Base-by-base conservation (phyloP, 1,140 invertebrate species). In the Sminthurides bifidus region DNA sequence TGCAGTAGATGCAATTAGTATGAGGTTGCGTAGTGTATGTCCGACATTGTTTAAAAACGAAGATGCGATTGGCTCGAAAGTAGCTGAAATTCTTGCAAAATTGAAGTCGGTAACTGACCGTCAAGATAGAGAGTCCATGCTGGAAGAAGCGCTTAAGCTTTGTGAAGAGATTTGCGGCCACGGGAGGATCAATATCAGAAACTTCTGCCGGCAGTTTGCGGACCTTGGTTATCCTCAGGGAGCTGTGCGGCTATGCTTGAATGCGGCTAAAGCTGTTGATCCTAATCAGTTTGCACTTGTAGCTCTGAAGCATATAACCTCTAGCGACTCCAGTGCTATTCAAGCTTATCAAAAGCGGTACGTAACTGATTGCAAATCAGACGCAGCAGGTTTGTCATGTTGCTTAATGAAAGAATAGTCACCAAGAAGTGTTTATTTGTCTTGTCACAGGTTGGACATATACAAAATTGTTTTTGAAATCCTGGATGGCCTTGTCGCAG, bases 21-120 rank as follows among this genome's bases (percentile, higher is more conserved):
- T 76, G 17, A 84, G 84, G 70, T 72, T 98, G n/a, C 75, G 92
- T 46, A 83, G 93, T 68, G 76, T 92, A 0, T 98, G 94, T 70
- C 94, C 94, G 0, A 86, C 84, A 65, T 75, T 98, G 1, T 98
- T 95, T 67, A 85, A 85, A 65, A 82, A 82, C 66, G 94, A 98
- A 76, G 94, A 98, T 76, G 93, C 91, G 17, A 85, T 90, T 30
- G 92, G 87, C 70, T 83, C 92, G 19, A 90, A 95, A 77, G 84
- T 87, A 73, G 68, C 56, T 66, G 90, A 94, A 72, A 80, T 92
- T 58, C 74, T 94, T 19, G 77, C 89, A 64, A 82, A 82, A 67
- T 84, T 87, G 0, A 86, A 83, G 69, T 78, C 63, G 40, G 76
- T 77, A 51, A 75, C 72, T 55, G 87, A 81, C 73, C 70, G 74